Conservation (phyloP, 30 jellyfish, hydroid and myxozoan genomes). For the Turritopsis rubra region DNA sequence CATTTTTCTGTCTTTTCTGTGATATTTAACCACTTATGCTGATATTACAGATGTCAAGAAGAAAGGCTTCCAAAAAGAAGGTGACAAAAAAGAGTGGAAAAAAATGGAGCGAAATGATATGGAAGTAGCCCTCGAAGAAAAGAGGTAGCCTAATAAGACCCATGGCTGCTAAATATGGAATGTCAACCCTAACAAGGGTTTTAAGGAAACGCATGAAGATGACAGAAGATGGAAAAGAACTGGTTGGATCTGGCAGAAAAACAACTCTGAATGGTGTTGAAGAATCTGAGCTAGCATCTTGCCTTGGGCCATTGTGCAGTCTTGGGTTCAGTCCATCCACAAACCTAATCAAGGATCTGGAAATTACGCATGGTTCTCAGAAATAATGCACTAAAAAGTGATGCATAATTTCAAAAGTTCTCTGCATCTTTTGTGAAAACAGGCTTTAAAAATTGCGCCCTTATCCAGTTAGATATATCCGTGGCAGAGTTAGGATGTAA, state of each 20-base stretch:
- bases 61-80: no score
- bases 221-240: not conserved
- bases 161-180: no score
- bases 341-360: not conserved
- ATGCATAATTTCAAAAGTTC: not conserved
- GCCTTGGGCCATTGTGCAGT: not conserved
- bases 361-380: not conserved
- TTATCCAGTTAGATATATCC: not conserved
- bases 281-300: slow-evolving; percentile 6
- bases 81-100: no score
- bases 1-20: no score
- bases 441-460: not conserved
- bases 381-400: not conserved
- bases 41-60: no score
- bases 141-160: no score
- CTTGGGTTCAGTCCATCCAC: slow-evolving; percentile 7
- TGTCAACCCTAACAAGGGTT: no score
- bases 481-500: not conserved
- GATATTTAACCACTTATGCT: no score
- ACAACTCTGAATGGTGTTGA: not conserved
- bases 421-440: not conserved
- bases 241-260: slow-evolving; percentile 9
- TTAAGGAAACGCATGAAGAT: not conserved
- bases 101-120: no score
- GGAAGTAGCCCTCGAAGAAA: no score